Evolutionary conservation across 2,113 vertebrate species (phyloP), one percentile per base, ranked within the genome.

Genomic region (Mustela nigripes): DNA sequence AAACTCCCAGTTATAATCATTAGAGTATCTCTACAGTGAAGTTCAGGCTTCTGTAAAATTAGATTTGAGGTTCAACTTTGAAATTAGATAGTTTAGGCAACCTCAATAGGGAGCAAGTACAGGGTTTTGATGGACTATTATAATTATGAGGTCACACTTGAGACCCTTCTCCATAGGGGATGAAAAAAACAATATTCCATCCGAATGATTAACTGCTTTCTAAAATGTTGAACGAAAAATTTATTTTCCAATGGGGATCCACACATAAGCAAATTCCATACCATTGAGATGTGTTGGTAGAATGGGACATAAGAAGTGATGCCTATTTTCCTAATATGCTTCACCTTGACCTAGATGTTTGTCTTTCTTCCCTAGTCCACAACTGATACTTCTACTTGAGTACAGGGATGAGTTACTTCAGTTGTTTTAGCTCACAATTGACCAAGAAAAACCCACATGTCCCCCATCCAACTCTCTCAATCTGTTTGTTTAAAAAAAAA

Each of bases 401-500:
- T 33, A 33, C 3, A 26, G 18, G 22, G 69, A 69, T n/a, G 28
- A 92, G 8, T 88, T 79, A 56, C 71, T 96, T 87, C 11, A 50
- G 73, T 96, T 95, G 33, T 79, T 84, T 85, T 92, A 80, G 69
- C 14, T 87, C 53, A 12, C 10, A 50, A 58, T 24, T 63, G 8
- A 63, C 56, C 18, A 67, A 88, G 42, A 80, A 53, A 94, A 90
- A 36, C 18, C n/a, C 26, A 97, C 11, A 60, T 42, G 65, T 5
- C 28, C 14, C 45, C 11, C 21, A 79, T 60, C 50, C 24, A 94
- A 10, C 11, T 79, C 14, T 92, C 18, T 88, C 71, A 45, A 83
- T 50, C 11, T 74, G 4, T 92, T 94, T 96, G 21, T 89, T 76
- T 21, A 62, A 50, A 86, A 81, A 96, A 36, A 78, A 83, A 80